Conservation (phyloP, 1,140 invertebrate genomes). For the Sinonovacula constricta region DNA sequence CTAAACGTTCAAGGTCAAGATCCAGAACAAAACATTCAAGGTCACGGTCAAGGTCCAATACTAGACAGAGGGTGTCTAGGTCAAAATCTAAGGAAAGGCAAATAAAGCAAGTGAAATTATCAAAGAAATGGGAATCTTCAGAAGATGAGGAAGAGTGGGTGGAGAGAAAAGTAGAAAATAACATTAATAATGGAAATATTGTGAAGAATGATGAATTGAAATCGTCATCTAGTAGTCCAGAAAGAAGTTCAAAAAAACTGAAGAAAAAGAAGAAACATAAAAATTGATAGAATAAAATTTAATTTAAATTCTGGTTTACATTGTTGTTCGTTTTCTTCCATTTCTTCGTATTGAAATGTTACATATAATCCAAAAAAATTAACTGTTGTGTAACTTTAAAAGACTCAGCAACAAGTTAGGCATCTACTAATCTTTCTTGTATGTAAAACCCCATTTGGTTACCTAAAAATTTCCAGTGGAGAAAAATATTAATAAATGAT, state of each 20-base stretch:
- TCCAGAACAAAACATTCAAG: conserved; percentile 33
- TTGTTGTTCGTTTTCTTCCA: too few species aligned
- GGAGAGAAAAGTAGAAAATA: conserved; percentile 1
- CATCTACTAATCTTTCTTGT: too few species aligned
- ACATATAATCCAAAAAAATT: too few species aligned
- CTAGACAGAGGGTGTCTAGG: conserved; percentile 16
- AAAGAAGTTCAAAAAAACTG: neutral
- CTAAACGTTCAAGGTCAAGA: conserved; percentile 46
- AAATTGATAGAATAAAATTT: too few species aligned
- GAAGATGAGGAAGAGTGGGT: conserved; percentile 1
- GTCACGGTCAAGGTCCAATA: conserved; percentile 55
- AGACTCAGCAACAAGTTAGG: too few species aligned
- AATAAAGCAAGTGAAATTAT: neutral
- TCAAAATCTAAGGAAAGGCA: neutral
- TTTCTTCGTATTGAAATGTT: too few species aligned
- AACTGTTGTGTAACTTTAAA: too few species aligned
- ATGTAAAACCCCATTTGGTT: too few species aligned
- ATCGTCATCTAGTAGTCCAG: neutral
- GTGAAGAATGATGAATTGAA: too few species aligned
- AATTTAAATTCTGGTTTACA: too few species aligned
- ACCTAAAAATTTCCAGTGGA: too few species aligned
- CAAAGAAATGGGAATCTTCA: neutral
- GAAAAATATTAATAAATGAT: too few species aligned
- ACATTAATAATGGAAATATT: neutral
- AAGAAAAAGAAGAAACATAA: conserved; percentile 1